Evolutionary conservation across 2,113 vertebrate species (phyloP), one percentile per base, ranked within the genome.

Genomic region (Archocentrus centrarchus): DNA sequence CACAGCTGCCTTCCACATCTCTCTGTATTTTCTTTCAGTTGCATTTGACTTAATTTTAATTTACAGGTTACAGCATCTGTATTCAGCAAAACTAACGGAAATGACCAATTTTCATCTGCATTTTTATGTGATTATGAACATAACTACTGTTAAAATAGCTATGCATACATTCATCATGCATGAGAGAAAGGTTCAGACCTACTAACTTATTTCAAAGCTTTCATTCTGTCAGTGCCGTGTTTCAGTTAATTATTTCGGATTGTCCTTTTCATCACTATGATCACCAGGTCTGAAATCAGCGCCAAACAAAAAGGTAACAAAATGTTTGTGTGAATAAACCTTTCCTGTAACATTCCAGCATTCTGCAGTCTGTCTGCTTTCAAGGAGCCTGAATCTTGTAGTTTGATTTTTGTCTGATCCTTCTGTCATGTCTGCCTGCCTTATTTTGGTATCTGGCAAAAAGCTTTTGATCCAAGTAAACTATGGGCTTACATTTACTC

Each of bases 1-100:
- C 39, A 66, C 39, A 47, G 6, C 22, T 47, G 64, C 22, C 1
- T 68, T 0, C 64, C 8, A 55, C 8, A 20, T 55, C 3, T 8
- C 18, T 17, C 17, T 17, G 5, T 53, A 17, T 18, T 53, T 55
- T 55, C 64, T 68, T 68, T 11, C 41, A 68, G 8, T 14, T 47
- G 30, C 14, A 68, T 50, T 11, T 68, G 0, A 30, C 5, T 47
- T 47, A 0, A 47, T 68, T 47, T 68, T 11, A 47, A 68, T 68
- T 68, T 50, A 18, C 64, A 1, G 11, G 27, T 50, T 70, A 70
- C 7, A 20, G 64, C 41, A 4, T 50, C 15, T 50, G 11, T 70
- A 18, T 7, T 50, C 22, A 70, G 64, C 22, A 27, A 44, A 24
- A 50, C 64, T 70, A 41, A 50, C 30, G 41, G 24, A 70, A 50